Base-by-base conservation (phyloP, 2,797 vertebrate genomes). In the Gallinago nigripennis region DNA sequence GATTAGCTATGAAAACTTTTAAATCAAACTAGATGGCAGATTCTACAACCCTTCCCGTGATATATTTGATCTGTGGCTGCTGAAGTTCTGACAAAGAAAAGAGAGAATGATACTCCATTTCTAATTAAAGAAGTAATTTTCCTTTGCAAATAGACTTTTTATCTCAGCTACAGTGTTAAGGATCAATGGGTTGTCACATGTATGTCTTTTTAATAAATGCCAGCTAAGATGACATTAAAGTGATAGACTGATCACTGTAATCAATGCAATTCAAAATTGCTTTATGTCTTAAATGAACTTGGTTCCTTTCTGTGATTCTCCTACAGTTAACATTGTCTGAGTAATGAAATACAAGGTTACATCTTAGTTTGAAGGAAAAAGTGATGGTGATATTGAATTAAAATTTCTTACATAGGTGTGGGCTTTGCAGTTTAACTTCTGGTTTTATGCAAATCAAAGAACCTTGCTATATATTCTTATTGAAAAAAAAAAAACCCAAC, bases 231-330 rank as follows among this genome's bases (percentile, higher is more conserved):
- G 96, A 96, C 94, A 96, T 95, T 94, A 94, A 96, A 96, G 91
- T 96, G 96, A 97, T 96, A 94, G 96, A 96, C 94, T 97, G 96
- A 96, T 96, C 96, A 97, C 96, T 97, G 88, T 96, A 97, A 97
- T 97, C 96, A 97, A 97, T 97, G 95, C 93, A 96, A 85, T 94
- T 95, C 95, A 94, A 64, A 96, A 94, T 91, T 95, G 78, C 95
- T 96, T 96, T 75, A 85, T 95, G 94, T 95, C 93, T 95, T 87
- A 95, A 95, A 97, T 77, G 96, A 96, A 82, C 70, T 54, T 16
- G 60, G 88, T 92, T 96, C 83, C 75, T 96, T 92, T 87, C 86
- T 4, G 15, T 92, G 94, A 84, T 95, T 96, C 88, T 94, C 87
- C 90, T 96, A 15, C 91, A 93, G 90, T 43, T 96, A 80, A 88